Percentiles rank a stretch among this genome's conserved stretches.
Evolutionary conservation across 2,888 invertebrate genomes (phyloP).

Genomic region (Mycalesis mineus): DNA sequence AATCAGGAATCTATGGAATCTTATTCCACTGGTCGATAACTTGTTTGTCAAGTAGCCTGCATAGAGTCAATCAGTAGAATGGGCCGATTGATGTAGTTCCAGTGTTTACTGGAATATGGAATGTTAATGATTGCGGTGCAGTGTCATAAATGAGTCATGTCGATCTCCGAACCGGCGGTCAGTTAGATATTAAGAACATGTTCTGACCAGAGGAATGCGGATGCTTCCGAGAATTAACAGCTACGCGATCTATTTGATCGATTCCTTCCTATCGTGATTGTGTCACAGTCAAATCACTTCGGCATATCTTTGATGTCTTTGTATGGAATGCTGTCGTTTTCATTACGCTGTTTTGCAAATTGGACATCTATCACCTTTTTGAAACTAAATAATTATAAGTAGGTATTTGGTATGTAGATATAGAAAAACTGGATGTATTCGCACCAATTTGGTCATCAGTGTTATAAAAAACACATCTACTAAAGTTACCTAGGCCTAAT

Average conservation of each 20-base stretch:
- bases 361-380: neutral
- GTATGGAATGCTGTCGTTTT: conserved; percentile 9
- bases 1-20: conserved; percentile 28
- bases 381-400: neutral
- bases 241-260: conserved; percentile 44
- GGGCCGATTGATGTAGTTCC: conserved; percentile 47
- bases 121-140: conserved; percentile 66
- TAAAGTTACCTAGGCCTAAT: no score
- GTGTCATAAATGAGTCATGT: conserved; percentile 64
- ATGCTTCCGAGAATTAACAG: conserved; percentile 59
- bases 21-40: conserved; percentile 42
- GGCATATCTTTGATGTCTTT: conserved; percentile 22
- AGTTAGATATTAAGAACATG: conserved; percentile 61
- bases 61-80: conserved; percentile 39
- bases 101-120: conserved; percentile 48
- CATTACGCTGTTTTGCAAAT: neutral
- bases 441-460: neutral
- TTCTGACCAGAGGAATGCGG: conserved; percentile 63
- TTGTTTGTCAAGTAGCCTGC: conserved; percentile 42
- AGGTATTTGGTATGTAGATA: neutral
- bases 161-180: conserved; percentile 42
- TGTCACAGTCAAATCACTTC: conserved; percentile 35
- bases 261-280: conserved; percentile 36
- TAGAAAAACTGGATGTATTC: neutral
- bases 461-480: neutral